Evolutionary conservation across 2,888 invertebrate species (phyloP), one percentile per base, ranked within the genome.

Genomic region (Drosophila greeni): DNA sequence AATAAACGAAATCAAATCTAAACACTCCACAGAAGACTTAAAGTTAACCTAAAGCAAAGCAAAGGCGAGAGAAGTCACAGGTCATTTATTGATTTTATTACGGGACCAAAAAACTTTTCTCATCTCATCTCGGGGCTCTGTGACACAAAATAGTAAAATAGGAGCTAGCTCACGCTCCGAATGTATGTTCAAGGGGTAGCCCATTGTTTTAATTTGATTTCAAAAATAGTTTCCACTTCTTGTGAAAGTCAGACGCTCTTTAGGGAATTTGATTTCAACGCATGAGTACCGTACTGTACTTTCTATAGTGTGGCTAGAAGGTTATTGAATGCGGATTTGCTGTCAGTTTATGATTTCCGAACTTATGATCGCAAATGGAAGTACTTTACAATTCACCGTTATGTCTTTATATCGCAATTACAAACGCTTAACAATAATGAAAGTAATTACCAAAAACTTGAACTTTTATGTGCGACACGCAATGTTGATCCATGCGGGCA

Each of bases 61-160:
- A 33, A 33, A 48, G 36, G 34, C n/a, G 11, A 48, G 48, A 62
- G 61, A 73, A 73, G 81, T 70, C 54, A 68, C 43, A 78, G 75
- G 74, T 73, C 72, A 76, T 69, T 84, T 84, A 84, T 84, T 84
- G 85, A 84, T 84, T 84, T 84, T 77, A 66, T 70, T 83, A 67
- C 52, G 40, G 34, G 31, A 29, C 33, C n/a, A n/a, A 12, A 14
- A 49, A 73, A 71, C 67, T 59, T 82, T 75, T 81, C 70, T 66
- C 57, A 52, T 59, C 23, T 36, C 23, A 20, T n/a, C n/a, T n/a
- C n/a, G 20, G 20, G 42, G 42, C 33, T 26, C 40, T 26, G 20
- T 36, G 29, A 40, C 52, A 40, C 47, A 33, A 54, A 52, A 18
- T 36, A 14, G 14, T 20, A 34, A 40, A 51, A 14, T 36, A 26